These are phyloP conservation scores for Nemoura dubitans DNA, from an alignment of 2,888 invertebrate species.

Conservation along the genomic window DNA sequence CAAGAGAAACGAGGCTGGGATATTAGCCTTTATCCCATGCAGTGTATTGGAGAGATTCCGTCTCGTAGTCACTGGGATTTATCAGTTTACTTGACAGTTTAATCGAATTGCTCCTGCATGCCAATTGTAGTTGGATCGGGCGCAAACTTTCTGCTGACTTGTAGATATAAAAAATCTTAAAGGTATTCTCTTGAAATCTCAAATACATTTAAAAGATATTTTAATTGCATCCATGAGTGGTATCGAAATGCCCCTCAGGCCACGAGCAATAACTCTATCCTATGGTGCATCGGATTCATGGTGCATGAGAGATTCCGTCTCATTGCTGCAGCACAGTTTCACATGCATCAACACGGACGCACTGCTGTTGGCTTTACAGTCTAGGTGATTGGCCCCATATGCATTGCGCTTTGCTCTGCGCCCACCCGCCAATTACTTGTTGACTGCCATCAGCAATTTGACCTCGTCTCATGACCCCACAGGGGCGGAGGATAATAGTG, in stretches of 20 bases:
- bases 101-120: too few species aligned
- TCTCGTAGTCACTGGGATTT: too few species aligned
- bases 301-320: background rate
- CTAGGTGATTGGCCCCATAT: constrained; percentile 25
- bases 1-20: too few species aligned
- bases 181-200: background rate
- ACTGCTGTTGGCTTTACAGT: background rate
- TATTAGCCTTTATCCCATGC: background rate
- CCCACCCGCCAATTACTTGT: constrained; percentile 34
- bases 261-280: background rate
- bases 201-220: background rate
- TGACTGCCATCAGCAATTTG: constrained; percentile 35
- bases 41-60: background rate
- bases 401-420: too few species aligned
- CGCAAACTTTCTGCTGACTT: background rate
- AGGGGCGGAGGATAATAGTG: constrained; percentile 30
- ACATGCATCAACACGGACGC: background rate
- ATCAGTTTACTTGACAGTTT: too few species aligned
- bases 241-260: too few species aligned
- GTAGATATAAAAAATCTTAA: too few species aligned
- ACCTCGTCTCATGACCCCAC: constrained; percentile 29
- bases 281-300: background rate
- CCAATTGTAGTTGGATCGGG: too few species aligned
- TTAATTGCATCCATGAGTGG: background rate
- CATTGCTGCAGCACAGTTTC: background rate